Percentiles rank a stretch among this genome's conserved stretches.
Conservation (phyloP, 2,797 vertebrate species). For the Enteromius anoplus region DNA sequence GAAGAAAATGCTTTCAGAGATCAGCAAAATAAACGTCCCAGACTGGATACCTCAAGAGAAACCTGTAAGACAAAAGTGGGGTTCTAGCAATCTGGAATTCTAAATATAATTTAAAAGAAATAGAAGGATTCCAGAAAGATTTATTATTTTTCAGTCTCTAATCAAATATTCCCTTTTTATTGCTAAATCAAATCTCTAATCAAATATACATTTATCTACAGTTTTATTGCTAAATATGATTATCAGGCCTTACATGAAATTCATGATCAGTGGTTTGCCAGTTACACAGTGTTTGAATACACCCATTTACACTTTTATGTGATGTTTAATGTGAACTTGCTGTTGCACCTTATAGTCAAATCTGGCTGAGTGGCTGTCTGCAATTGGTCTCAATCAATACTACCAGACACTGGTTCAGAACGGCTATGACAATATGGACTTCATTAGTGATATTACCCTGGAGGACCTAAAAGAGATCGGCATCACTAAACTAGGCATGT, state of each 20-base stretch:
- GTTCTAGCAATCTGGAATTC: not conserved
- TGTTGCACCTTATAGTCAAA: slow-evolving; percentile 79
- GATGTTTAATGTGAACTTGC: not conserved
- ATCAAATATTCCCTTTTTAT: not conserved
- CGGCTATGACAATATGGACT: slow-evolving; percentile 97
- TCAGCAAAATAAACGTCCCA: slow-evolving; percentile 86
- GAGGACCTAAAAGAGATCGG: slow-evolving; percentile 98
- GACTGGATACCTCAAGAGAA: slow-evolving; percentile 95
- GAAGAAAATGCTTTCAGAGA: slow-evolving; percentile 95
- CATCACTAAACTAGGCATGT: slow-evolving; percentile 93
- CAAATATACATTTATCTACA: not conserved
- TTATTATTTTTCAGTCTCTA: not conserved
- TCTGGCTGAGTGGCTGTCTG: slow-evolving; percentile 92
- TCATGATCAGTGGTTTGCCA: not conserved
- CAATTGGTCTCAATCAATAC: slow-evolving; percentile 95
- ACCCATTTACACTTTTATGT: slow-evolving; percentile 3
- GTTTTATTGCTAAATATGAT: not conserved
- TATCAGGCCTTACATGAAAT: not conserved
- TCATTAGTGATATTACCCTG: slow-evolving; percentile 95
- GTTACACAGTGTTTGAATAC: not conserved
- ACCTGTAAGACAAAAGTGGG: slow-evolving; percentile 79
- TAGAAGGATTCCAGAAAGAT: not conserved
- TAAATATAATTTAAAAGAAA: not conserved
- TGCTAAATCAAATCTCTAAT: not conserved
- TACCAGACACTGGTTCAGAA: slow-evolving; percentile 97